Evolutionary conservation across 23 tunicate species (phyloP).

Genomic region (Phallusia fumigata): DNA sequence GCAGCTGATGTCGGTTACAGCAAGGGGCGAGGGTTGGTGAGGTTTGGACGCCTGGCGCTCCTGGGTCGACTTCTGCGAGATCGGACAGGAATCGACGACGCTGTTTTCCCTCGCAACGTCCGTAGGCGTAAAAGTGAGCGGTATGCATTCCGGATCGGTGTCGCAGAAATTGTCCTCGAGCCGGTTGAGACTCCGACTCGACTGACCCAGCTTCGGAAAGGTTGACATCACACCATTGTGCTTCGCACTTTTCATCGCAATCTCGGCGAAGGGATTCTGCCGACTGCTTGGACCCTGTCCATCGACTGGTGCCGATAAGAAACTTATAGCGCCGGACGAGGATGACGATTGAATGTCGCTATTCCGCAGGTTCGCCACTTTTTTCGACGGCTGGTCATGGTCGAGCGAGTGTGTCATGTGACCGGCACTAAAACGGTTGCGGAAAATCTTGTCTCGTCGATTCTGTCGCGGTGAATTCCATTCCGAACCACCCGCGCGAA

Average conservation of each 20-base stretch:
- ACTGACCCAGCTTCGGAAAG: conserved; percentile 44
- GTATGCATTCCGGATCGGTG: conserved; percentile 34
- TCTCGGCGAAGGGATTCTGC: conserved; percentile 67
- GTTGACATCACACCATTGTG: conserved; percentile 76
- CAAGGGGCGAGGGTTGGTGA: background rate
- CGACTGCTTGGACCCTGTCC: background rate
- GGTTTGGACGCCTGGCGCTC: background rate
- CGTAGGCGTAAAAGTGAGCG: conserved; percentile 16
- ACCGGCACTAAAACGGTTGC: background rate
- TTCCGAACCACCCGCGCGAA: background rate
- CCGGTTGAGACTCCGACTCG: conserved; percentile 29
- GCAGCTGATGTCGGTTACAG: background rate
- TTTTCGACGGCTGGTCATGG: background rate
- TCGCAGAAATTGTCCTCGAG: conserved; percentile 16
- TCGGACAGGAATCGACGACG: background rate
- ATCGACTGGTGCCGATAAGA: background rate
- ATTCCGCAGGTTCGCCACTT: background rate
- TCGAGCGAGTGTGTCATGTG: conserved; percentile 1
- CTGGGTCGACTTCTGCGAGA: background rate
- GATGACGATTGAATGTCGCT: background rate
- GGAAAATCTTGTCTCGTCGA: background rate
- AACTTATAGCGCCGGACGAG: background rate
- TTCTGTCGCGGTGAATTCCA: conserved; percentile 2
- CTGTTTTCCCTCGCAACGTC: background rate
- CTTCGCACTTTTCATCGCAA: conserved; percentile 63